Evolutionary conservation across 2,888 invertebrate species (phyloP).

Genomic region (Limnephilus marmoratus): DNA sequence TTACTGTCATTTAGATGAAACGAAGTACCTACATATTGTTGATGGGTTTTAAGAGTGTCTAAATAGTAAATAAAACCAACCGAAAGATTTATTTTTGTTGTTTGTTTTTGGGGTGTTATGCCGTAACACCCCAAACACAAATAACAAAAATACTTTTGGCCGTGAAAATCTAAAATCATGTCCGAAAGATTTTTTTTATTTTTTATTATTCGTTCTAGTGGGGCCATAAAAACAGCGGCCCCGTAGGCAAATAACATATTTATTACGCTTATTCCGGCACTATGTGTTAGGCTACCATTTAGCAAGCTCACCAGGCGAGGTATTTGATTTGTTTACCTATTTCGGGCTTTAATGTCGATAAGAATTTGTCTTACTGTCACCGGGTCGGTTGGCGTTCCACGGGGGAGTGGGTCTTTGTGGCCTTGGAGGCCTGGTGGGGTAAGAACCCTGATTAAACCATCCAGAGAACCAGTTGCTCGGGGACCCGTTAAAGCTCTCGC

Average conservation of each 20-base stretch:
- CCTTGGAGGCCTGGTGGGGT: slow-evolving; percentile 24
- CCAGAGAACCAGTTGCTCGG: slow-evolving; percentile 56
- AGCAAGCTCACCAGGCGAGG: neutral
- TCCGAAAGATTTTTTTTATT: too few species aligned
- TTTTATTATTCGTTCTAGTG: neutral
- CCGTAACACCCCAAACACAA: too few species aligned
- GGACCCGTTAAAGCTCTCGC: neutral
- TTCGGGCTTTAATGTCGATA: slow-evolving; percentile 46
- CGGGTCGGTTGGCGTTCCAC: slow-evolving; percentile 45
- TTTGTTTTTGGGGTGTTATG: too few species aligned
- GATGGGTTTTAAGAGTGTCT: too few species aligned
- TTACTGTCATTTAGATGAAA: too few species aligned
- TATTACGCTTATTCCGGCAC: neutral
- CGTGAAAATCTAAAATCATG: too few species aligned
- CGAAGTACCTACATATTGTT: too few species aligned
- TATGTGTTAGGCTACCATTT: neutral
- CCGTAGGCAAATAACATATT: neutral
- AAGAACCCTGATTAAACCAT: slow-evolving; percentile 54
- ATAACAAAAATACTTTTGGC: too few species aligned
- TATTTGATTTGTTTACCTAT: slow-evolving; percentile 35
- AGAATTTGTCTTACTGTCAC: slow-evolving; percentile 45
- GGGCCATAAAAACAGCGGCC: too few species aligned
- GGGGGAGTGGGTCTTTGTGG: slow-evolving; percentile 47
- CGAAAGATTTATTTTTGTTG: too few species aligned
- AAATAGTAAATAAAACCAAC: too few species aligned